Evolutionary conservation across 2,797 vertebrate species (phyloP).

Genomic region (Fistularia commersonii): DNA sequence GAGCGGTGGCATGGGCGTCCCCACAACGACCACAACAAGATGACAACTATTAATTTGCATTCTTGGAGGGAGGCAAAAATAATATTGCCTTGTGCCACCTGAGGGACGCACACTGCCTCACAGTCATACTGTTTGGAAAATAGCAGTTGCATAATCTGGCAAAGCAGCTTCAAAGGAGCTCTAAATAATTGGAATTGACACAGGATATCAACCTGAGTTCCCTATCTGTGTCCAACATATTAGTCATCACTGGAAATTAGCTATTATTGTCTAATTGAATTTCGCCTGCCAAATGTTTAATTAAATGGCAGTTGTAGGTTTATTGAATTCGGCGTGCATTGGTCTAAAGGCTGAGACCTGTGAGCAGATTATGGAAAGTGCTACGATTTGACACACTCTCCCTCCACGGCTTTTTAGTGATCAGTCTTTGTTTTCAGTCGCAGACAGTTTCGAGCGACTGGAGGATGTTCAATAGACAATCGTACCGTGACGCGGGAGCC

Average conservation of each 20-base stretch:
- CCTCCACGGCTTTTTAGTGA: slow-evolving; percentile 53
- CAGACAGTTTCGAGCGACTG: slow-evolving; percentile 37
- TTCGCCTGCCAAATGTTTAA: slow-evolving; percentile 64
- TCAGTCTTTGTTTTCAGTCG: slow-evolving; percentile 47
- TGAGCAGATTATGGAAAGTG: slow-evolving; percentile 51
- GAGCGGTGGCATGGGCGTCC: slow-evolving; percentile 4
- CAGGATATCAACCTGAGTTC: slow-evolving; percentile 45
- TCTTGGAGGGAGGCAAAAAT: slow-evolving; percentile 28
- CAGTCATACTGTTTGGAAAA: slow-evolving; percentile 35
- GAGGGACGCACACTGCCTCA: slow-evolving; percentile 23
- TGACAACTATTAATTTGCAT: slow-evolving; percentile 52
- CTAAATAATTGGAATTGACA: slow-evolving; percentile 64
- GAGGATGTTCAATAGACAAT: slow-evolving; percentile 8
- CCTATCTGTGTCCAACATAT: slow-evolving; percentile 48
- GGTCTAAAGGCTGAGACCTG: slow-evolving; percentile 45
- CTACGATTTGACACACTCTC: slow-evolving; percentile 30
- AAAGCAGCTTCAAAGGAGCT: slow-evolving; percentile 30
- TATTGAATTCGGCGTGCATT: slow-evolving; percentile 59
- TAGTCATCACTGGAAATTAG: slow-evolving; percentile 53
- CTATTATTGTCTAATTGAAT: slow-evolving; percentile 68
- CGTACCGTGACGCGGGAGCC: slow-evolving; percentile 31
- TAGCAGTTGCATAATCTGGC: slow-evolving; percentile 43
- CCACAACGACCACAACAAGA: slow-evolving; percentile 11
- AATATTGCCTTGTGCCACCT: slow-evolving; percentile 33
- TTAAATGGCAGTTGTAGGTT: slow-evolving; percentile 63